Conservation (phyloP, 2,888 invertebrate genomes). For the Mimachlamys varia region DNA sequence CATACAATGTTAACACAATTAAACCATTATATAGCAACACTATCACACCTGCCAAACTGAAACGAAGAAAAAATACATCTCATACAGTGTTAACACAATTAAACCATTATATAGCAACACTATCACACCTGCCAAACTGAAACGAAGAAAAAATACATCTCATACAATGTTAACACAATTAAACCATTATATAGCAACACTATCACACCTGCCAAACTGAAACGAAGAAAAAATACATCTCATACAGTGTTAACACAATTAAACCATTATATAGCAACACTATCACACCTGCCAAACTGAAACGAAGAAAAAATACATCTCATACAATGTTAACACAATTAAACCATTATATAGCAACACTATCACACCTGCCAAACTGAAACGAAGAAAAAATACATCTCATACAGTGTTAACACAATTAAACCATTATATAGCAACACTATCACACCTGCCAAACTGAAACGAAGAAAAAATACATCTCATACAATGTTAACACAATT, state of each 20-base stretch:
- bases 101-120: constrained; percentile 65
- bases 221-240: constrained; percentile 45
- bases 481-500: too few relatives aligned
- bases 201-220: constrained; percentile 90
- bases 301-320: constrained; percentile 45
- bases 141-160: constrained; percentile 45
- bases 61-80: constrained; percentile 45
- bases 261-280: constrained; percentile 65
- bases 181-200: constrained; percentile 65
- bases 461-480: constrained; percentile 45
- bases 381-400: constrained; percentile 45
- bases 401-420: too few relatives aligned
- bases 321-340: too few relatives aligned
- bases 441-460: constrained; percentile 90
- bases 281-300: constrained; percentile 90
- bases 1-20: too few relatives aligned
- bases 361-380: constrained; percentile 90
- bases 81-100: too few relatives aligned
- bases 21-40: constrained; percentile 65
- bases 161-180: too few relatives aligned
- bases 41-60: constrained; percentile 90
- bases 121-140: constrained; percentile 90
- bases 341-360: constrained; percentile 65
- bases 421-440: constrained; percentile 65
- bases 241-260: too few relatives aligned